phyloP scores from a whole-genome alignment of 2,888 invertebrate species.

The Scaptomyza reducta region DNA sequence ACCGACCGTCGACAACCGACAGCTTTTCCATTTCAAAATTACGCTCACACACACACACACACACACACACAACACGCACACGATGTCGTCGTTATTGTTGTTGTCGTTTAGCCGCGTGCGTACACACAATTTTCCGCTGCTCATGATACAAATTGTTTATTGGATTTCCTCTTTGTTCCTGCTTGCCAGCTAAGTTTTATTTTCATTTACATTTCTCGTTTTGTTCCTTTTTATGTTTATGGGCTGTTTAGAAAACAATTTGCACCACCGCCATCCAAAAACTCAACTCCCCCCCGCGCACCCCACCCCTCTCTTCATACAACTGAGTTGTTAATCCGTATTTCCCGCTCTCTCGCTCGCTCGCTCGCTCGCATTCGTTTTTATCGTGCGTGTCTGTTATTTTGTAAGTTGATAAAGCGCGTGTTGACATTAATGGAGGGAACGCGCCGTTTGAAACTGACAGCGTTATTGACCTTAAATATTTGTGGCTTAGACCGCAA shows the following conservation, averaged over 20 bases:
- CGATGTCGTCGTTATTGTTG: too few relatives aligned
- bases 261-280: slow-evolving; percentile 34
- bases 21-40: slow-evolving; percentile 78
- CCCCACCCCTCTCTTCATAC: background rate
- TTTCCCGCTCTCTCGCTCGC: background rate
- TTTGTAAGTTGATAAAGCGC: slow-evolving; percentile 69
- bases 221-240: slow-evolving; percentile 76
- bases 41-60: slow-evolving; percentile 23
- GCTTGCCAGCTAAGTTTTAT: slow-evolving; percentile 65
- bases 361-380: background rate
- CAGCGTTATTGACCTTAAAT: slow-evolving; percentile 77
- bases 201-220: slow-evolving; percentile 77
- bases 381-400: slow-evolving; percentile 19
- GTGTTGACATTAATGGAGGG: slow-evolving; percentile 76
- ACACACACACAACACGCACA: too few relatives aligned
- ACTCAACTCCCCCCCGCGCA: too few relatives aligned
- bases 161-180: slow-evolving; percentile 72
- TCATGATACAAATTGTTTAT: slow-evolving; percentile 78
- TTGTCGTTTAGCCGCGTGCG: slow-evolving; percentile 74
- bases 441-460: slow-evolving; percentile 74
- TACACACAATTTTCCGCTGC: slow-evolving; percentile 77
- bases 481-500: slow-evolving; percentile 37
- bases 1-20: slow-evolving; percentile 56
- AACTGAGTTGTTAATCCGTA: slow-evolving; percentile 51
- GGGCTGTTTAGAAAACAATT: slow-evolving; percentile 77